Evolutionary conservation across 2,888 invertebrate genomes (phyloP), one percentile per base, ranked within the genome.

Genomic region (Drosophila seclusa): DNA sequence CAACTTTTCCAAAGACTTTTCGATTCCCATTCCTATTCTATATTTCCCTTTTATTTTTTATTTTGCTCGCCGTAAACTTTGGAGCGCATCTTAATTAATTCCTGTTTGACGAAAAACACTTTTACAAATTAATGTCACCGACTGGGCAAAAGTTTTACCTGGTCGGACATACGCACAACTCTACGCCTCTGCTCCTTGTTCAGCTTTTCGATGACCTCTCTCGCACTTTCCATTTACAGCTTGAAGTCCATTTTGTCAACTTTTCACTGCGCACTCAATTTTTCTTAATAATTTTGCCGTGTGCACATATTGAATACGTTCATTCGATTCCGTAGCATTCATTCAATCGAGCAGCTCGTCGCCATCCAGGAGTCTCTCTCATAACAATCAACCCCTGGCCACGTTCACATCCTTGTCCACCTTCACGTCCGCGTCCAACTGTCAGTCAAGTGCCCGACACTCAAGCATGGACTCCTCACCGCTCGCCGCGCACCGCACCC

Each of bases 91-190:
- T 92, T 92, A 92, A 92, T 92, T 92, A 92, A 92, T 92, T 92
- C 92, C 87, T 90, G 91, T 92, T 92, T 92, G 88, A 89, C 87
- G 88, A 82, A 91, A 92, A 90, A 90, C 86, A 90, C 87, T 87
- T 91, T 83, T 86, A 83, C 84, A 89, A 86, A 90, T 88, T 77
- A 82, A 90, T 80, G 81, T 73, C 76, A 81, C 76, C 76, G 83
- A 73, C 55, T 38, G 76, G 67, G 58, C 63, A 87, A 90, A 89
- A 27, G 69, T 90, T 90, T 87, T 86, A 82, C 89, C 89, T 86
- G 88, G 81, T 74, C 68, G 49, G 32, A 45, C 18, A 27, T 7
- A 16, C 49, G 66, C 38, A 29, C 42, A 68, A 50, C 73, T 69
- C 72, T 60, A 53, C 29, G 65, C 32, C 59, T 4, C 7, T 32